Percentiles rank a stretch among this genome's conserved stretches.
Conservation (phyloP, 1,140 invertebrate species). For the Akabosia matsudoensis region DNA sequence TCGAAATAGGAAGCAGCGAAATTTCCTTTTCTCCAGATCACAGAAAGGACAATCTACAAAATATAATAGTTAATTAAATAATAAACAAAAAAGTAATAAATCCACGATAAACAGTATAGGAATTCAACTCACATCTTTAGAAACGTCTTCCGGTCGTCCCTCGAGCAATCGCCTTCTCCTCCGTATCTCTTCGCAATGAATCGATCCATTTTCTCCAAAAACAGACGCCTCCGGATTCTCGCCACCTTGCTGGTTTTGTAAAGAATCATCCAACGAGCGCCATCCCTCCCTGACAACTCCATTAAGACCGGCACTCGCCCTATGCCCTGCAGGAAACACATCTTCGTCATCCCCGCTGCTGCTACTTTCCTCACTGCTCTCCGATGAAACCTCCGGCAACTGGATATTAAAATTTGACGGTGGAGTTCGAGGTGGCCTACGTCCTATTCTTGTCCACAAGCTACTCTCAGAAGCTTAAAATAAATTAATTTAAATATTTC, state of each 20-base stretch:
- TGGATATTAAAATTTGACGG: conserved; percentile 8
- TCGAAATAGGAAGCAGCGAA: conserved; percentile 68
- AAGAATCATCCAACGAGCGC: not conserved
- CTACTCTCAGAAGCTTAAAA: not conserved
- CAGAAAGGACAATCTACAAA: conserved; percentile 36
- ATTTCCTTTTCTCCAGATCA: conserved; percentile 51
- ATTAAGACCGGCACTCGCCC: not conserved
- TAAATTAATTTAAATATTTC: too few relatives aligned
- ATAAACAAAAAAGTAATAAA: not conserved
- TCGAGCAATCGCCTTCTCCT: not conserved
- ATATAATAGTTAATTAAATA: not conserved
- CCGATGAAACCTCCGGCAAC: not conserved
- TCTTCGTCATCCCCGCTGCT: not conserved
- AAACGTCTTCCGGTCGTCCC: not conserved
- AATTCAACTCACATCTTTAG: conserved; percentile 4
- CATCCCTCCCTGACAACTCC: not conserved
- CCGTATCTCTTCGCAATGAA: conserved; percentile 16
- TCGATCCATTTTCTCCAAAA: conserved; percentile 13
- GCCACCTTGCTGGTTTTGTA: not conserved
- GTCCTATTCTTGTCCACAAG: not conserved
- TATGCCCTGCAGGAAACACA: not conserved
- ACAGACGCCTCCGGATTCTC: not conserved
- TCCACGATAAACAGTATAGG: not conserved
- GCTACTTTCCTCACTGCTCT: not conserved
- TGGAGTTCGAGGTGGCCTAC: not conserved